Conservation (phyloP, 2,888 invertebrate species). For the Diplazon laetatorius region DNA sequence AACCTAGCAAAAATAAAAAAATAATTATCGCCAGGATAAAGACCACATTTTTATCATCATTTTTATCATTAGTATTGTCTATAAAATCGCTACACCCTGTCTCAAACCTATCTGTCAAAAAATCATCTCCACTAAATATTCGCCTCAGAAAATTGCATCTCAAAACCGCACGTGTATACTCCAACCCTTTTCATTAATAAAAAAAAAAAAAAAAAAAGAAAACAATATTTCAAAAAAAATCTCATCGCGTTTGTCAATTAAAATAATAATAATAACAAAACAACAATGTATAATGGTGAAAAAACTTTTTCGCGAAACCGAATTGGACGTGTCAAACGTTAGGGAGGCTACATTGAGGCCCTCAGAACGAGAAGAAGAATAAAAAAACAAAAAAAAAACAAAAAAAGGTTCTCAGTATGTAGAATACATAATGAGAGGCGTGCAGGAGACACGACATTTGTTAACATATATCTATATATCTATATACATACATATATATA, state of each 20-base stretch:
- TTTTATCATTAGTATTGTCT: too few relatives aligned
- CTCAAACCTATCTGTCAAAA: not conserved
- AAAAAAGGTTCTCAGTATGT: not conserved
- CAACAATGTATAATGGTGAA: not conserved
- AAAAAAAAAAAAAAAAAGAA: not conserved
- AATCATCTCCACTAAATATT: not conserved
- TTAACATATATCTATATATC: too few relatives aligned
- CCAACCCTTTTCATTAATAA: constrained; percentile 50
- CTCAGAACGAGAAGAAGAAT: too few relatives aligned
- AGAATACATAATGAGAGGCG: constrained; percentile 69
- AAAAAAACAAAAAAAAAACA: constrained; percentile 3
- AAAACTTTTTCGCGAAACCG: too few relatives aligned
- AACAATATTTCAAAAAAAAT: not conserved
- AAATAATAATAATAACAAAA: not conserved
- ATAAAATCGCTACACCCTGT: too few relatives aligned
- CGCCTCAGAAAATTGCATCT: not conserved
- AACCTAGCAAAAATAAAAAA: constrained; percentile 22
- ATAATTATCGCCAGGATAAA: constrained; percentile 11
- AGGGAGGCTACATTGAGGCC: constrained; percentile 35
- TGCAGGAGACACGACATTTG: constrained; percentile 72
- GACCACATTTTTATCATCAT: constrained; percentile 7
- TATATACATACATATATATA: constrained; percentile 57
- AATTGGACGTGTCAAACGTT: constrained; percentile 10
- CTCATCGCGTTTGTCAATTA: constrained; percentile 1
- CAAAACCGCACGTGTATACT: constrained; percentile 60